A percentile compares a stretch with the other conserved stretches of the same genome.
These are phyloP conservation scores for Labeo rohita DNA, from an alignment of 2,113 vertebrate species.

Conservation along the genomic window DNA sequence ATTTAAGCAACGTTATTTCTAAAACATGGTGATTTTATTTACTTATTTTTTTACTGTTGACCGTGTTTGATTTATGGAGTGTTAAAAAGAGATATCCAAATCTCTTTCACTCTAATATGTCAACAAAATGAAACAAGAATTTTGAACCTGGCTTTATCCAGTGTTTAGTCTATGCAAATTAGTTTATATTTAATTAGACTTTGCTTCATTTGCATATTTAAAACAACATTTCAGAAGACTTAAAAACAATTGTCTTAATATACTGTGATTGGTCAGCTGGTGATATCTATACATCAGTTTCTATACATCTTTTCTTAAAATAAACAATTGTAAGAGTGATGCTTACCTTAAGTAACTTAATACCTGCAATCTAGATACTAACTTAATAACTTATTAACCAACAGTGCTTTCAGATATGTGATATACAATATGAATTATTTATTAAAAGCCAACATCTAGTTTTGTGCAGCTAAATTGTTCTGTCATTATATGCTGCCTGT, in stretches of 20 bases:
- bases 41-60: too few species aligned
- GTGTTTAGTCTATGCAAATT: background rate
- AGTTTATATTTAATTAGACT: background rate
- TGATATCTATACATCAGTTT: background rate
- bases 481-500: slow-evolving; percentile 49
- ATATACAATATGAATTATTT: background rate
- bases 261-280: background rate
- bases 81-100: too few species aligned
- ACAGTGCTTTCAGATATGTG: background rate
- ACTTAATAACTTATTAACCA: background rate
- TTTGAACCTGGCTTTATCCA: too few species aligned
- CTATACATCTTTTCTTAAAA: background rate
- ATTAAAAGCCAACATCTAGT: background rate
- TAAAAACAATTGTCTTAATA: background rate
- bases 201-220: background rate
- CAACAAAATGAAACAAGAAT: background rate
- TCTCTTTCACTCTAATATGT: background rate
- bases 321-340: background rate
- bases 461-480: slow-evolving; percentile 9
- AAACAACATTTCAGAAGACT: background rate
- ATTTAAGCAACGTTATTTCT: too few species aligned
- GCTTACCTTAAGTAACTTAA: background rate
- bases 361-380: background rate
- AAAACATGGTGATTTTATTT: too few species aligned
- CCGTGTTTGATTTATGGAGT: too few species aligned